Evolutionary conservation across 2,888 invertebrate species (phyloP).

Genomic region (Pachymerium ferrugineum): DNA sequence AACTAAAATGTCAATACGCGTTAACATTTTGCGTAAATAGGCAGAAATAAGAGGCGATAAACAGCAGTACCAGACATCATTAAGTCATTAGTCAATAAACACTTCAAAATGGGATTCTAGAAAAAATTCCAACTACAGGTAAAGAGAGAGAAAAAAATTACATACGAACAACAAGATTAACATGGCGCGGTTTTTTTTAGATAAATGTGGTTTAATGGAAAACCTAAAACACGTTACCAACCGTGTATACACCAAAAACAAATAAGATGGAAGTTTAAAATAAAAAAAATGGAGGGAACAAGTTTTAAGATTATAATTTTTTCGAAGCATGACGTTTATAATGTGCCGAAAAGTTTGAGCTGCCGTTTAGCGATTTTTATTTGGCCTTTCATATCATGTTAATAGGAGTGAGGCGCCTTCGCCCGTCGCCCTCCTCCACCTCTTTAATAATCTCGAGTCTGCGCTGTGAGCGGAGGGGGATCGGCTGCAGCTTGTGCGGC

Average conservation of each 20-base stretch:
- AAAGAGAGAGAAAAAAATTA: background rate
- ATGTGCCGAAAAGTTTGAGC: background rate
- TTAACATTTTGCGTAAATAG: too few species aligned
- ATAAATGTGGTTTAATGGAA: background rate
- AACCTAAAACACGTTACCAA: background rate
- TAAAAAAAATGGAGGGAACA: background rate
- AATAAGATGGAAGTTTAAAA: too few species aligned
- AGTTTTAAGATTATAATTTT: too few species aligned
- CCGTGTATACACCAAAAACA: background rate
- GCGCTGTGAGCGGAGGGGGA: background rate
- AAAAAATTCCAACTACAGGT: too few species aligned
- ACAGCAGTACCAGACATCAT: too few species aligned
- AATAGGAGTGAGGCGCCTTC: background rate
- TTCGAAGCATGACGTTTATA: too few species aligned
- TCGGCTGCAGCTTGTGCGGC: conserved; percentile 31
- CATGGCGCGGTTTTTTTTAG: background rate
- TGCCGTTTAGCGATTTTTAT: background rate
- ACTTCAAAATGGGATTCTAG: too few species aligned
- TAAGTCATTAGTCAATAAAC: too few species aligned
- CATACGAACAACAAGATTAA: too few species aligned
- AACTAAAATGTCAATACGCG: too few species aligned
- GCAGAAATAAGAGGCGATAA: too few species aligned
- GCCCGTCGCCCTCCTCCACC: conserved; percentile 27
- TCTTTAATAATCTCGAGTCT: conserved; percentile 32
- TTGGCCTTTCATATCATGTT: background rate